phyloP scores from a whole-genome alignment of 1,140 invertebrate genomes.

The Lordiphosa collinella region DNA sequence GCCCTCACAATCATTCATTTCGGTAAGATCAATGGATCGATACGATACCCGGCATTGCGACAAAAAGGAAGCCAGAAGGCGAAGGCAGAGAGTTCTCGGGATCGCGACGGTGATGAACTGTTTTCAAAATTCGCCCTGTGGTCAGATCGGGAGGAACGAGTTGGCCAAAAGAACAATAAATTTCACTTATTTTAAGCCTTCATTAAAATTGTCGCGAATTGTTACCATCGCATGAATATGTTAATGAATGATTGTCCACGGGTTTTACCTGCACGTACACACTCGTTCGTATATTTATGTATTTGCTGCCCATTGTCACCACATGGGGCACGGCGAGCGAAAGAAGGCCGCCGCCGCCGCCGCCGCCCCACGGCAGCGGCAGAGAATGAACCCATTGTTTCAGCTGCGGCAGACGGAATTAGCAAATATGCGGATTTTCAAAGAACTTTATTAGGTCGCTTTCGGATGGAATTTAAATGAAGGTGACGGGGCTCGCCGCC shows the following conservation, averaged over 20 bases:
- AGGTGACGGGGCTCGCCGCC: neutral
- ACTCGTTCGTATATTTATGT: neutral
- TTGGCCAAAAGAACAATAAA: conserved; percentile 44
- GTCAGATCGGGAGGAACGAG: conserved; percentile 21
- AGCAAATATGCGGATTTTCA: neutral
- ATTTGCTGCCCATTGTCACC: neutral
- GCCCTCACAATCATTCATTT: conserved; percentile 70
- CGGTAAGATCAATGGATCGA: conserved; percentile 75
- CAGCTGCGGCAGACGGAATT: neutral
- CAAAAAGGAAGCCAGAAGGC: conserved; percentile 50
- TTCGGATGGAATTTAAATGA: neutral
- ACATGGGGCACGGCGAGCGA: neutral
- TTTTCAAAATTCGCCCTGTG: conserved; percentile 49
- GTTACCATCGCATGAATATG: conserved; percentile 64
- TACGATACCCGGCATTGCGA: conserved; percentile 54
- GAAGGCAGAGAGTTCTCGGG: conserved; percentile 17
- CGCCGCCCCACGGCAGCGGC: no score
- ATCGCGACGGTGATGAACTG: conserved; percentile 56
- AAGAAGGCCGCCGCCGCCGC: neutral
- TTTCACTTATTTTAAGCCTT: conserved; percentile 52
- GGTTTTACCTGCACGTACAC: neutral
- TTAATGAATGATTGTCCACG: conserved; percentile 55
- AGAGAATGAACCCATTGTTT: conserved; percentile 2
- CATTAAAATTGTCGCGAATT: conserved; percentile 68
- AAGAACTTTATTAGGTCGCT: neutral